Conservation (phyloP, 2,797 vertebrate species). For the Perodicticus potto region DNA sequence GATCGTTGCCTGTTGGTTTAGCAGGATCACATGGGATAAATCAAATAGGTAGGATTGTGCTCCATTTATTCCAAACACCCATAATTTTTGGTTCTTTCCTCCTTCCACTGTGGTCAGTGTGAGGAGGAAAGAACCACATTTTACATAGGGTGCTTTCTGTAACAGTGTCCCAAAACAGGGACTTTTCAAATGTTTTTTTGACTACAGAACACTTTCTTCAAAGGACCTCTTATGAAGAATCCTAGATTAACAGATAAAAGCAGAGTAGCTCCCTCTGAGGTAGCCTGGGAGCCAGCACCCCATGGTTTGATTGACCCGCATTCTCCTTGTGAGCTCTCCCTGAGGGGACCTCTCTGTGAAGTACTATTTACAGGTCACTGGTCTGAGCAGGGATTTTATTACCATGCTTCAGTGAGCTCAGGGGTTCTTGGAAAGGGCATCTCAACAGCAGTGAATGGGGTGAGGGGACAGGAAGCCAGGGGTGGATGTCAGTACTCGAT, state of each 20-base stretch:
- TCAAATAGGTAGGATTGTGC: background rate
- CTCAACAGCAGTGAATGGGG: background rate
- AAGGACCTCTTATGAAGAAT: background rate
- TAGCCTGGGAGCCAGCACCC: background rate
- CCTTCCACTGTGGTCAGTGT: background rate
- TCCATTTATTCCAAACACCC: background rate
- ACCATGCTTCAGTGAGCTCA: background rate
- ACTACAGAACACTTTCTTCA: background rate
- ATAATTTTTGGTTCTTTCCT: background rate
- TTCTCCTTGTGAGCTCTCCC: background rate
- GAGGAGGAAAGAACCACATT: background rate
- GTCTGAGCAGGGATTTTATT: background rate
- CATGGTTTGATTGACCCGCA: background rate
- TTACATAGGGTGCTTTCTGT: background rate
- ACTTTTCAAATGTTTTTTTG: background rate
- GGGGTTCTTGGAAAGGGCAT: background rate
- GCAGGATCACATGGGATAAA: background rate
- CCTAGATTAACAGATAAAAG: background rate
- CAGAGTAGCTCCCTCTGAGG: background rate
- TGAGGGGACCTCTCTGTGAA: background rate
- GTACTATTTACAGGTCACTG: background rate
- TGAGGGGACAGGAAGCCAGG: background rate
- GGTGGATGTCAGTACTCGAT: background rate
- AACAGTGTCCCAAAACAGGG: background rate
- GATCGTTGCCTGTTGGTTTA: background rate